These are phyloP conservation scores for Spheniscus humboldti DNA, from an alignment of 2,797 vertebrate species.

Conservation along the genomic window DNA sequence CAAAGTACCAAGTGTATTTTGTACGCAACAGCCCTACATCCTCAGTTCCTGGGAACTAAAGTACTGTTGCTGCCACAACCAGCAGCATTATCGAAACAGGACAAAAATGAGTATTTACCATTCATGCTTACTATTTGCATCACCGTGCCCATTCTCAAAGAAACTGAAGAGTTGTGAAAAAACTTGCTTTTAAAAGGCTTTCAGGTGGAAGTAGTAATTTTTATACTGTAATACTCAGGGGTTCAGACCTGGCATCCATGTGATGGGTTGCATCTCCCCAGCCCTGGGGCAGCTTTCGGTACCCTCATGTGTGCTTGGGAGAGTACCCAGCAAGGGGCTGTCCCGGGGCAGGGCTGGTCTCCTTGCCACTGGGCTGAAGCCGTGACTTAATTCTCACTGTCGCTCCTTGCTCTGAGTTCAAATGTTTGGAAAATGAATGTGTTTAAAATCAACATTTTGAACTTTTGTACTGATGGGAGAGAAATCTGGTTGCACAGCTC, in stretches of 20 bases:
- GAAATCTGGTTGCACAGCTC: neutral
- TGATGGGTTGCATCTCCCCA: neutral
- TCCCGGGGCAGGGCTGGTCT: neutral
- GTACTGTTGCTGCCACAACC: neutral
- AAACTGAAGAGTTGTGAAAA: neutral
- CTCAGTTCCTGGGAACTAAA: neutral
- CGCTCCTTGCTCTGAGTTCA: neutral
- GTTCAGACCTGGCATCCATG: neutral
- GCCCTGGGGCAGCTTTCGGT: neutral
- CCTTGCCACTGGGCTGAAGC: neutral
- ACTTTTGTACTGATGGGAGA: neutral
- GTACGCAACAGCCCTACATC: neutral
- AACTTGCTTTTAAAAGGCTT: neutral
- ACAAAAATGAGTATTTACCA: neutral
- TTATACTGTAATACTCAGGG: neutral
- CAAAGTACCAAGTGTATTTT: neutral
- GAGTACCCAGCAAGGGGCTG: too few relatives aligned
- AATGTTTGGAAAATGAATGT: neutral
- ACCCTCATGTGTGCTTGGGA: rapidly evolving
- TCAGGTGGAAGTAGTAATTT: neutral
- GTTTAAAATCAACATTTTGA: neutral
- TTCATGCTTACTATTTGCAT: neutral
- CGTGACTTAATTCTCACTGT: neutral
- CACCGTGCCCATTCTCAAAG: rapidly evolving
- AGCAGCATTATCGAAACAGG: neutral